A percentile compares a stretch with the other conserved stretches of the same genome.
These are phyloP conservation scores for Bellardia bayeri DNA, from an alignment of 2,888 invertebrate species.

Conservation along the genomic window DNA sequence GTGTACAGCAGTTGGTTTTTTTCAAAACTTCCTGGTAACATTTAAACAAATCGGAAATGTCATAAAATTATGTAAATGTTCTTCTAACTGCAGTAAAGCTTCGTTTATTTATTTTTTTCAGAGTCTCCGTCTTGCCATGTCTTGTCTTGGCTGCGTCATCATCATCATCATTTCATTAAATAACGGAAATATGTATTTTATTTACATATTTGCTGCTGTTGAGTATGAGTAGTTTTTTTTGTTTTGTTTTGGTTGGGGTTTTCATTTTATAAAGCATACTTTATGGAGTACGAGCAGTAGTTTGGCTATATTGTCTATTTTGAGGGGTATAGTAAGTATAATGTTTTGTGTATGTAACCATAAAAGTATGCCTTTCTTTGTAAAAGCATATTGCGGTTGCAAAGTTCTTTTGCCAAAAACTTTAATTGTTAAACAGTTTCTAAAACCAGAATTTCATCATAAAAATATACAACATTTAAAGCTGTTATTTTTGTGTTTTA, in stretches of 20 bases:
- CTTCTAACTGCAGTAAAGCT: slow-evolving; percentile 28
- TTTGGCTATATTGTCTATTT: slow-evolving; percentile 16
- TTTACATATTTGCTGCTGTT: slow-evolving; percentile 60
- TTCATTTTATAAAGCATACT: slow-evolving; percentile 57
- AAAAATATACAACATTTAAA: neutral
- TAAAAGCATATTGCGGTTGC: slow-evolving; percentile 7
- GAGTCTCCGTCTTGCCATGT: slow-evolving; percentile 13
- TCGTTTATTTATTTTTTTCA: neutral
- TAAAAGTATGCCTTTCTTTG: neutral
- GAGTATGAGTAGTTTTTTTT: neutral
- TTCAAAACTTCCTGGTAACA: slow-evolving; percentile 32
- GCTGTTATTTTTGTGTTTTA: too few species aligned
- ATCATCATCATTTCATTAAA: slow-evolving; percentile 51
- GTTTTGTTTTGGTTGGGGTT: neutral
- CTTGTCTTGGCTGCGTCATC: neutral
- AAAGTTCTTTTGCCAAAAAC: slow-evolving; percentile 3
- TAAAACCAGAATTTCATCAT: neutral
- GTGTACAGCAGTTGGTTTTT: slow-evolving; percentile 16
- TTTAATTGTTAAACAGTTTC: neutral
- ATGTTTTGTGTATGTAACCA: neutral
- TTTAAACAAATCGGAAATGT: slow-evolving; percentile 63
- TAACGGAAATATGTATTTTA: slow-evolving; percentile 56
- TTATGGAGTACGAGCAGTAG: slow-evolving; percentile 18
- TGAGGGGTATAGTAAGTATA: slow-evolving; percentile 7
- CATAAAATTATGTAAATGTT: slow-evolving; percentile 64